A percentile compares a stretch with the other conserved stretches of the same genome.
phyloP scores from a whole-genome alignment of 2,113 vertebrate genomes.

The Myodes glareolus region DNA sequence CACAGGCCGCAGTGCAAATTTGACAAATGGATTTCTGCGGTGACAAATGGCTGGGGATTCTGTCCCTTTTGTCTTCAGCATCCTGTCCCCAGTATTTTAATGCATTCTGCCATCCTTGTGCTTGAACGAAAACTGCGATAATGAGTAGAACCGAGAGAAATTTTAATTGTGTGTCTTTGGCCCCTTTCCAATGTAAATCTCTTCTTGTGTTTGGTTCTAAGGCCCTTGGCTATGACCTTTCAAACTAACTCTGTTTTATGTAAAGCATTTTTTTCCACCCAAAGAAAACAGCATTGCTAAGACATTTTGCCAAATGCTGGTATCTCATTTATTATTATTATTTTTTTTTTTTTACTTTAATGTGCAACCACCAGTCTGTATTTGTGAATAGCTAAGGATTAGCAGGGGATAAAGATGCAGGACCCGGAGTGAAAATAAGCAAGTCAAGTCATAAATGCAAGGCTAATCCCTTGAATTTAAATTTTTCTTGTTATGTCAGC shows the following conservation, averaged over 20 bases:
- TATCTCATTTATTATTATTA: conserved; percentile 36
- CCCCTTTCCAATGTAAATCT: not conserved
- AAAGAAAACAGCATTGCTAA: conserved; percentile 52
- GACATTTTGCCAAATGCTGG: not conserved
- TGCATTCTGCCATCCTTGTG: not conserved
- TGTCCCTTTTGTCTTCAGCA: not conserved
- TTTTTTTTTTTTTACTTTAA: conserved; percentile 24
- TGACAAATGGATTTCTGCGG: not conserved
- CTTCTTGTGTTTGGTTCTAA: not conserved
- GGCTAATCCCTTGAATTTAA: conserved; percentile 73
- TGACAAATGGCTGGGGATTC: not conserved
- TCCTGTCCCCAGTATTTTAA: not conserved
- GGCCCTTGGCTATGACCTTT: not conserved
- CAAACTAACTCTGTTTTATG: not conserved
- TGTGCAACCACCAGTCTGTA: conserved; percentile 19
- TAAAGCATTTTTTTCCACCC: not conserved
- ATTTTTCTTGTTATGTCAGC: conserved; percentile 71
- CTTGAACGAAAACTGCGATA: conserved; percentile 12
- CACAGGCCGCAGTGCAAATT: no score
- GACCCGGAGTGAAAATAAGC: conserved; percentile 58
- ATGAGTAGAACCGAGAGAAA: not conserved
- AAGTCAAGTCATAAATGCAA: conserved; percentile 53
- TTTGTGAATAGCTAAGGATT: conserved; percentile 65
- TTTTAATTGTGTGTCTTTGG: not conserved
- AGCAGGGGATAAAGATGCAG: conserved; percentile 55